A percentile compares a stretch with the other conserved stretches of the same genome.
These are phyloP conservation scores for Ramphastos sulfuratus DNA, from an alignment of 2,113 vertebrate species.

Conservation along the genomic window DNA sequence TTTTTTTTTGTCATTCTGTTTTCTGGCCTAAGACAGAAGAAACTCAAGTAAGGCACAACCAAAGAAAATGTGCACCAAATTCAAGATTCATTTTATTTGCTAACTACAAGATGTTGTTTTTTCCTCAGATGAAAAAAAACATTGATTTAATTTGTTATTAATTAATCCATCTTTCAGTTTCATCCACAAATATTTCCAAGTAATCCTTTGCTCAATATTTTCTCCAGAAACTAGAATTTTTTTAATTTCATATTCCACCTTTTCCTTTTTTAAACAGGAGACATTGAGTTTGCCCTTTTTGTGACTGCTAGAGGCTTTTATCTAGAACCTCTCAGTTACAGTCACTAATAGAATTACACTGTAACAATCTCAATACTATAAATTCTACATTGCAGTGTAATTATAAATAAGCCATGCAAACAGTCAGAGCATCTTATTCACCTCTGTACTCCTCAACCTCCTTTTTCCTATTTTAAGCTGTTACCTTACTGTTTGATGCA, in stretches of 20 bases:
- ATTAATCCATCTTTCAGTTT: not conserved
- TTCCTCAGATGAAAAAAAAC: not conserved
- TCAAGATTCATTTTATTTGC: not conserved
- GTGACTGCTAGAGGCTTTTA: not conserved
- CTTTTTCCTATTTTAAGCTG: not conserved
- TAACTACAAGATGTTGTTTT: not conserved
- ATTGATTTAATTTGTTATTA: not conserved
- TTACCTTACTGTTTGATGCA: not conserved
- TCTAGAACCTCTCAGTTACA: not conserved
- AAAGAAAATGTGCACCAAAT: not conserved
- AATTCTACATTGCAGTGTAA: not conserved
- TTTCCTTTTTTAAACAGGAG: not conserved
- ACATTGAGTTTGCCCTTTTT: not conserved
- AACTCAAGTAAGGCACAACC: not conserved
- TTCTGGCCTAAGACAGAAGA: not conserved
- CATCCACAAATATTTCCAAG: not conserved
- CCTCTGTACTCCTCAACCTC: not conserved
- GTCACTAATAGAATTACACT: not conserved
- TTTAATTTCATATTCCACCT: not conserved
- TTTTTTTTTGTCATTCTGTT: not conserved
- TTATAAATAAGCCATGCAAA: not conserved
- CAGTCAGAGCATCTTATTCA: not conserved
- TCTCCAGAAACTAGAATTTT: not conserved
- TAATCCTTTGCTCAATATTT: not conserved
- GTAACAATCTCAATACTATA: not conserved